phyloP scores from a whole-genome alignment of 1,140 invertebrate species.

The Calephelis virginiensis region DNA sequence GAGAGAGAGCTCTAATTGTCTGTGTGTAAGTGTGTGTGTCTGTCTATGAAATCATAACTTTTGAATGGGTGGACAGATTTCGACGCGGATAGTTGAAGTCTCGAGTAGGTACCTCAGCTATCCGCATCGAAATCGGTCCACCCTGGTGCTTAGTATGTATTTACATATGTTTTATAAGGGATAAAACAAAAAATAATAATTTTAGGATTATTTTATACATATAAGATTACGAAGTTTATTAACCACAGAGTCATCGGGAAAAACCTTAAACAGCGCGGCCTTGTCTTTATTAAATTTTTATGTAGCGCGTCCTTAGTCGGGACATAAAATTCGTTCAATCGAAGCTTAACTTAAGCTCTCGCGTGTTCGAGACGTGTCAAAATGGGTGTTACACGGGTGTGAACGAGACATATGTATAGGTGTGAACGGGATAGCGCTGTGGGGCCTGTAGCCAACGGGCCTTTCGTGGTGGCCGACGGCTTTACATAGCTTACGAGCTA shows the following conservation, averaged over 20 bases:
- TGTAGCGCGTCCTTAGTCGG: conserved; percentile 22
- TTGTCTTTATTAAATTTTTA: conserved; percentile 45
- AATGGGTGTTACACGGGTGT: conserved; percentile 31
- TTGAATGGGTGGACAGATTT: too few species aligned
- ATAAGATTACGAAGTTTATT: conserved; percentile 13
- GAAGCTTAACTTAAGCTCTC: conserved; percentile 44
- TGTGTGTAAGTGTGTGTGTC: too few species aligned
- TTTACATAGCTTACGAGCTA: conserved; percentile 44
- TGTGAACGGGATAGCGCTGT: conserved; percentile 21
- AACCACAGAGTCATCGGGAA: conserved; percentile 10
- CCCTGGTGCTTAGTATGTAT: too few species aligned
- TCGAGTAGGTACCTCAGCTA: too few species aligned
- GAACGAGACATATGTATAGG: conserved; percentile 26
- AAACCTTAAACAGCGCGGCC: conserved; percentile 18
- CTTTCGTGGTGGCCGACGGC: conserved; percentile 44
- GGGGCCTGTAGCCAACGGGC: conserved; percentile 36
- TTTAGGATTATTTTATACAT: neutral
- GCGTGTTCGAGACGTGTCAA: conserved; percentile 44
- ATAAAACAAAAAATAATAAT: too few species aligned
- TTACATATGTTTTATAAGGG: too few species aligned
- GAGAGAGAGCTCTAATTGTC: too few species aligned
- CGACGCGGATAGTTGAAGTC: too few species aligned
- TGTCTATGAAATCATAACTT: too few species aligned
- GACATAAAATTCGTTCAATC: conserved; percentile 41
- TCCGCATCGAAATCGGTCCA: too few species aligned